Conservation (phyloP, 2,797 vertebrate genomes). For the Megaceryle alcyon region DNA sequence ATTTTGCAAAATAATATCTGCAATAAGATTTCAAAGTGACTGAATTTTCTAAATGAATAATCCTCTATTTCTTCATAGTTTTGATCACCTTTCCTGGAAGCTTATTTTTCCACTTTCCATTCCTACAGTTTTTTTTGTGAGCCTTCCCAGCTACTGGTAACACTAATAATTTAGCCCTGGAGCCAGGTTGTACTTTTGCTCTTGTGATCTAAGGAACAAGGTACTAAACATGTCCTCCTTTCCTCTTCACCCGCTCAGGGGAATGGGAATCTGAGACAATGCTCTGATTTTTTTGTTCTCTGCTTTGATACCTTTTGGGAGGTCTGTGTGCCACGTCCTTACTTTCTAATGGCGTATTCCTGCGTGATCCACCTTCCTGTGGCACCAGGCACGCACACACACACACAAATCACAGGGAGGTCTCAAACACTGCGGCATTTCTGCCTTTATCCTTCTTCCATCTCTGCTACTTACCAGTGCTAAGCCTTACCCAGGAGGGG, state of each 20-base stretch:
- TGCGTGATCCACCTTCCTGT: background rate
- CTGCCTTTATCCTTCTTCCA: background rate
- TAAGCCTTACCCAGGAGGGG: accelerated
- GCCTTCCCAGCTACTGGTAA: background rate
- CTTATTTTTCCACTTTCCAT: background rate
- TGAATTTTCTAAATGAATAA: background rate
- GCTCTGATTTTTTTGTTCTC: background rate
- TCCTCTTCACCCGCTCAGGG: background rate
- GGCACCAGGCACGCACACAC: background rate
- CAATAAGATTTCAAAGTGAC: background rate
- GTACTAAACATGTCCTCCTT: background rate
- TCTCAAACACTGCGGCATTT: background rate
- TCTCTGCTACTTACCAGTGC: background rate
- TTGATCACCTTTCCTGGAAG: background rate
- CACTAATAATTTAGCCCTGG: slow-evolving; percentile 15
- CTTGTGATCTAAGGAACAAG: slow-evolving; percentile 28
- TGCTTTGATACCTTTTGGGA: background rate
- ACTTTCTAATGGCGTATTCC: background rate
- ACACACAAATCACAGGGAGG: background rate
- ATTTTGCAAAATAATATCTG: background rate
- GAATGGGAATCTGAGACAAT: background rate
- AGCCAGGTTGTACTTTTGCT: background rate
- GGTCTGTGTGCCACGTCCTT: background rate
- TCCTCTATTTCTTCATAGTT: background rate
- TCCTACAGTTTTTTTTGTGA: background rate